phyloP scores from a whole-genome alignment of 2,888 invertebrate species.

The Apomyelois bistriatella region DNA sequence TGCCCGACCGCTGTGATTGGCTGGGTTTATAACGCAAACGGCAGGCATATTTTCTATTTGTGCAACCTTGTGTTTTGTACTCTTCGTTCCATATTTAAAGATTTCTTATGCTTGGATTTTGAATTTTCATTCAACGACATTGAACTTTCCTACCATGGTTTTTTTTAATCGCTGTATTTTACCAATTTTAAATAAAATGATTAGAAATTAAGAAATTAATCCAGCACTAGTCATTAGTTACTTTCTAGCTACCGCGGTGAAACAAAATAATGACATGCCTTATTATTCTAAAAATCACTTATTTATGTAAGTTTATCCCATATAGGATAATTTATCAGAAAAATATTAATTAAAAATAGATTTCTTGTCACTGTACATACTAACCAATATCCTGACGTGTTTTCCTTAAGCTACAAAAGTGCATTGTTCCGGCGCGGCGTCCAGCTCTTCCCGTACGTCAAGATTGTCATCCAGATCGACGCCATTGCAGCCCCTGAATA shows the following conservation, averaged over 20 bases:
- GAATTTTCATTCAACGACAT: background rate
- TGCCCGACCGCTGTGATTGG: constrained; percentile 64
- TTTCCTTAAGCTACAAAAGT: constrained; percentile 34
- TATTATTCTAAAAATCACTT: too few species aligned
- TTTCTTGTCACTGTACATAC: too few species aligned
- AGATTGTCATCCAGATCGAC: constrained; percentile 63
- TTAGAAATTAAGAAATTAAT: too few species aligned
- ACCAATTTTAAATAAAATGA: too few species aligned
- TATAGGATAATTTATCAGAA: too few species aligned
- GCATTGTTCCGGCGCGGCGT: constrained; percentile 45
- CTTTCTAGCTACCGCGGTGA: too few species aligned
- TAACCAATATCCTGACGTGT: constrained; percentile 23
- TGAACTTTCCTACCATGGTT: too few species aligned
- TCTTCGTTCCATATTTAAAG: constrained; percentile 8
- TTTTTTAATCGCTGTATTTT: too few species aligned
- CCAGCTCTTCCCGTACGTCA: constrained; percentile 46
- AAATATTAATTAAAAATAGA: too few species aligned
- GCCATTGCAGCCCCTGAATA: constrained; percentile 63
- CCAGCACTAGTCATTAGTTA: too few species aligned
- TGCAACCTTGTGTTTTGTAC: constrained; percentile 35
- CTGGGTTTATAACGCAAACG: constrained; percentile 64
- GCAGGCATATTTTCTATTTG: constrained; percentile 55
- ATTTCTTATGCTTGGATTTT: background rate
- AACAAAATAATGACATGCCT: too few species aligned
- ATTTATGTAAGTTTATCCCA: too few species aligned